phyloP scores from a whole-genome alignment of 2,113 vertebrate species.

The Vulpes ferrilata region DNA sequence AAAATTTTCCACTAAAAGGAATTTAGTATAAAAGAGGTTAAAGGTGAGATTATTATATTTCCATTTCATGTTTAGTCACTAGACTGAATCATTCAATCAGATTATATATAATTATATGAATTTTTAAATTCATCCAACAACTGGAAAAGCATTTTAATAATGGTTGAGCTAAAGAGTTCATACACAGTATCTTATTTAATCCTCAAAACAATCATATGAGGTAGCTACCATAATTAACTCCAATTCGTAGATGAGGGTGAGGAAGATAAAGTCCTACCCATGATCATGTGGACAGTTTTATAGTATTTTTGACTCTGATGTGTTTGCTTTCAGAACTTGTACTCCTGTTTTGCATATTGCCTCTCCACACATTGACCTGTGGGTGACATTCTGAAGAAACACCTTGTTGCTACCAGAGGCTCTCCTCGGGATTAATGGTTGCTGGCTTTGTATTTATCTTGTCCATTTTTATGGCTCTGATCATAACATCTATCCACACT shows the following conservation, averaged over 20 bases:
- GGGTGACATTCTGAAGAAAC: neutral
- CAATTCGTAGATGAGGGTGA: neutral
- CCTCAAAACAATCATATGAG: neutral
- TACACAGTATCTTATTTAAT: neutral
- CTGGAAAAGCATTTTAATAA: neutral
- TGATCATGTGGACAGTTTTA: neutral
- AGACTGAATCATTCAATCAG: neutral
- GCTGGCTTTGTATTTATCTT: slow-evolving; percentile 43
- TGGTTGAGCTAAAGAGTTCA: neutral
- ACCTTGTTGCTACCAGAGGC: slow-evolving; percentile 53
- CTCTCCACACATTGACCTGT: neutral
- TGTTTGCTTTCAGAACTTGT: neutral
- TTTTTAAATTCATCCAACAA: neutral
- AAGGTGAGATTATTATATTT: neutral
- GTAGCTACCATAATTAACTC: neutral
- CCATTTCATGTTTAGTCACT: neutral
- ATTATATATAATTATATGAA: neutral
- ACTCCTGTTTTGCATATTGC: no score
- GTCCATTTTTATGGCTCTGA: slow-evolving; percentile 70
- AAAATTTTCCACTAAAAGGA: neutral
- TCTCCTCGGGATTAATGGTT: slow-evolving; percentile 83
- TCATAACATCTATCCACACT: fast-evolving
- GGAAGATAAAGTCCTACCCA: neutral
- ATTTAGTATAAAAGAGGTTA: neutral
- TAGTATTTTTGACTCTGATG: neutral